phyloP scores from a whole-genome alignment of 2,797 vertebrate species.

The Oreochromis mossambicus region DNA sequence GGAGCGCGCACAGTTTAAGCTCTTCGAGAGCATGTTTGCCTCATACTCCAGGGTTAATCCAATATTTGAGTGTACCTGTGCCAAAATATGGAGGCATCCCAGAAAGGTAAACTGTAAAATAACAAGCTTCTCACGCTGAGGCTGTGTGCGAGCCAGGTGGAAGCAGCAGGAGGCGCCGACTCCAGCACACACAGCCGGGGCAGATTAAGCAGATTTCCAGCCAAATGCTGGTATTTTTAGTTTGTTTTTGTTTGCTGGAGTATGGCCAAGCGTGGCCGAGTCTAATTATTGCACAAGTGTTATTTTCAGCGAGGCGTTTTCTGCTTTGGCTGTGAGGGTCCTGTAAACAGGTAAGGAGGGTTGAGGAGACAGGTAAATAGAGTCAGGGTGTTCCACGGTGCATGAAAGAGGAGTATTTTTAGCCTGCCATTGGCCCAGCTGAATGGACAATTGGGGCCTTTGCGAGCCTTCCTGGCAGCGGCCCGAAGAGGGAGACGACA shows the following conservation, averaged over 20 bases:
- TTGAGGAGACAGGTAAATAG: constrained; percentile 75
- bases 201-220: constrained; percentile 39
- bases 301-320: constrained; percentile 74
- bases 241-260: constrained; percentile 74
- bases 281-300: constrained; percentile 72
- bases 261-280: constrained; percentile 50
- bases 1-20: neutral
- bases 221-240: constrained; percentile 69
- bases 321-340: constrained; percentile 40
- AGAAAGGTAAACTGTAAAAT: constrained; percentile 40
- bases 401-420: constrained; percentile 74
- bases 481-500: constrained; percentile 45
- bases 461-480: constrained; percentile 70
- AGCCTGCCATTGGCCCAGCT: constrained; percentile 54
- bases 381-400: constrained; percentile 63
- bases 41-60: constrained; percentile 39
- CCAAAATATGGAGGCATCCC: constrained; percentile 30
- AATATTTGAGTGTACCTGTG: constrained; percentile 51
- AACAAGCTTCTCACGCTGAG: constrained; percentile 49
- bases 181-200: neutral
- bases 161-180: constrained; percentile 32
- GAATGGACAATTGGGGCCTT: constrained; percentile 78
- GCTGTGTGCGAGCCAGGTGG: constrained; percentile 36
- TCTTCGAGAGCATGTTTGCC: constrained; percentile 12
- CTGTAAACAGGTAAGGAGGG: constrained; percentile 76